Percentiles rank a stretch among this genome's conserved stretches.
Conservation (phyloP, 2,888 invertebrate species). For the Crepidodera aurea region DNA sequence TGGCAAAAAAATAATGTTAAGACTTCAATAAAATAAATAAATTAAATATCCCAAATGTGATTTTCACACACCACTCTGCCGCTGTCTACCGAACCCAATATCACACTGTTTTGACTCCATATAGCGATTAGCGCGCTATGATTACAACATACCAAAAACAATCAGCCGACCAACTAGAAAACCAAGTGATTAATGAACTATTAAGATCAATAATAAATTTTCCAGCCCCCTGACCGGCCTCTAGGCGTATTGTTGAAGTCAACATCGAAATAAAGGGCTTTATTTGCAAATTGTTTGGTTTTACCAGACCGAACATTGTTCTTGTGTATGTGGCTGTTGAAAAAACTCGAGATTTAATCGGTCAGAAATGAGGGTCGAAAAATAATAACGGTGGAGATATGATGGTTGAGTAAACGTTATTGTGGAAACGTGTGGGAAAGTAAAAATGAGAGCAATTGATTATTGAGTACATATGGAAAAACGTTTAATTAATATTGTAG, state of each 20-base stretch:
- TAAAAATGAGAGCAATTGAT: no score
- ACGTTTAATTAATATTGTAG: no score
- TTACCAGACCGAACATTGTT: slow-evolving; percentile 44
- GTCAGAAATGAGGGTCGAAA: slow-evolving; percentile 41
- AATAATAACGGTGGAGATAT: slow-evolving; percentile 7
- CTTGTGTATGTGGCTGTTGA: slow-evolving; percentile 32
- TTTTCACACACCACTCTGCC: no score
- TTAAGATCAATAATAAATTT: slow-evolving; percentile 38
- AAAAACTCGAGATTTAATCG: slow-evolving; percentile 43
- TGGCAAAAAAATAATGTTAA: no score
- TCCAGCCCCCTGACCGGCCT: slow-evolving; percentile 48
- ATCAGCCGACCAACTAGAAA: slow-evolving; percentile 17
- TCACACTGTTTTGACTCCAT: slow-evolving; percentile 24
- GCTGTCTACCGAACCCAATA: no score
- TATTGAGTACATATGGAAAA: no score
- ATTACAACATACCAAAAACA: slow-evolving; percentile 22
- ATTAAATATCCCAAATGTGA: no score
- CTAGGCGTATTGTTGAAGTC: slow-evolving; percentile 57
- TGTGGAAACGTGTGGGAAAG: slow-evolving; percentile 17
- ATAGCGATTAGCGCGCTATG: slow-evolving; percentile 24
- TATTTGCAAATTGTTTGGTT: slow-evolving; percentile 44
- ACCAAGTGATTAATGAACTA: slow-evolving; percentile 40
- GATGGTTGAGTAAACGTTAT: neutral
- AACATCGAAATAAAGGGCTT: slow-evolving; percentile 45
- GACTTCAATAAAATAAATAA: no score